phyloP scores from a whole-genome alignment of 2,113 vertebrate genomes.

The Fulica atra region DNA sequence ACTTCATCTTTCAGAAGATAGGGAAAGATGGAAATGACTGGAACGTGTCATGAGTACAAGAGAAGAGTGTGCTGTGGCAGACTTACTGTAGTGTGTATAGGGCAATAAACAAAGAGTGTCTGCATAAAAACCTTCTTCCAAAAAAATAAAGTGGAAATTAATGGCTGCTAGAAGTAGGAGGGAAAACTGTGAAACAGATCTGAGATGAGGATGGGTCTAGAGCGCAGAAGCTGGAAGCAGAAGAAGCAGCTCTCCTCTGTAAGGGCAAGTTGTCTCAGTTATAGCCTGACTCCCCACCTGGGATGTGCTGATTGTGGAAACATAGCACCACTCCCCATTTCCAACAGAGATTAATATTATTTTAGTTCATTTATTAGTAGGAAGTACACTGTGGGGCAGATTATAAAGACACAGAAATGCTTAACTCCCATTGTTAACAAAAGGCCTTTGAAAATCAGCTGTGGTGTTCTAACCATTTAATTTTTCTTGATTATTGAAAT shows the following conservation, averaged over 20 bases:
- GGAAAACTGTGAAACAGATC: not conserved
- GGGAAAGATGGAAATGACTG: not conserved
- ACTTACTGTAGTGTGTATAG: no score
- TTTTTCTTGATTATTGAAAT: constrained; percentile 12
- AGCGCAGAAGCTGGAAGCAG: not conserved
- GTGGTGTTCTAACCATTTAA: not conserved
- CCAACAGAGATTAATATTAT: not conserved
- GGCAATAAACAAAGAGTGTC: not conserved
- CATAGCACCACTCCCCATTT: not conserved
- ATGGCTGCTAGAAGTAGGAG: not conserved
- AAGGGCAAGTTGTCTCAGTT: not conserved
- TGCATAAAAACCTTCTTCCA: not conserved
- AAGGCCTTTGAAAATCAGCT: not conserved
- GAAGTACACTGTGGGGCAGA: not conserved
- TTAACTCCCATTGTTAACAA: not conserved
- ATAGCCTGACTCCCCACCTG: not conserved
- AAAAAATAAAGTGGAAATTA: not conserved
- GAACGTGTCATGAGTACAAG: not conserved
- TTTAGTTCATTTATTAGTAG: not conserved
- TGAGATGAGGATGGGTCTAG: not conserved
- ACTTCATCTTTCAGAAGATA: not conserved
- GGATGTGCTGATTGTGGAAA: not conserved
- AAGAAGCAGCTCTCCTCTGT: not conserved
- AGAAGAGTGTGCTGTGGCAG: not conserved
- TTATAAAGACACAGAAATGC: not conserved